Base-by-base conservation (phyloP, 2,797 vertebrate genomes). In the Pseudomugil tenellus region DNA sequence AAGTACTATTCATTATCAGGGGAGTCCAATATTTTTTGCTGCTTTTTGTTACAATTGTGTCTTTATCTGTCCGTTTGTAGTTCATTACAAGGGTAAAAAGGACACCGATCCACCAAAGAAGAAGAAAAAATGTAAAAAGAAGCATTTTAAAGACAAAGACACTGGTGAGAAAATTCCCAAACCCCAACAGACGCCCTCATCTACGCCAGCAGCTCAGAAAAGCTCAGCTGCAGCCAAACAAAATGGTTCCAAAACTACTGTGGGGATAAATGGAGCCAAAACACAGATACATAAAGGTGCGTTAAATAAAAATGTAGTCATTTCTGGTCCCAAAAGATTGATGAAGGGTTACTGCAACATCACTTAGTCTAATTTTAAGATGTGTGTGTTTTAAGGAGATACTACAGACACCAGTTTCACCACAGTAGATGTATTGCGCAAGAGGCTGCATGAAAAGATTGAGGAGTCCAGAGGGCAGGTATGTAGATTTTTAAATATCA, bases 391-490 rank as follows among this genome's bases (percentile, higher is more conserved):
- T 29, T 2, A 70, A 97, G 97, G 64, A 68, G 70, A 19, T 57
- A 83, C 51, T 55, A 35, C 39, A 0, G 82, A 66, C 23, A 51
- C 76, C 54, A 77, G 23, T 10, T 92, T 96, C 75, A 95, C 94
- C 9, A 91, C 96, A 3, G 89, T 98, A 21, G 94, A 94, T 63
- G 73, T 98, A 16, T 83, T 99, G 62, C 94, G 95, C 28, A 94
- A 94, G 87, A 95, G 95, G 54, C 94, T 99, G 0, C 96, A 96
- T 0, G 95, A 98, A 69, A 98, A 97, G 93, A 98, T 99, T 3
- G 94, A 95, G 82, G 93, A 95, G 80, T 94, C 93, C 62, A 95
- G 95, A 81, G 94, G 94, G 39, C 96, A 96, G 95, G 98, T 99
- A 81, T 67, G 86, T 41, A 32, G 14, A 41, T 14, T 12, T 28